These are phyloP conservation scores for Petromus typicus DNA, from an alignment of 2,113 vertebrate species.

Conservation along the genomic window DNA sequence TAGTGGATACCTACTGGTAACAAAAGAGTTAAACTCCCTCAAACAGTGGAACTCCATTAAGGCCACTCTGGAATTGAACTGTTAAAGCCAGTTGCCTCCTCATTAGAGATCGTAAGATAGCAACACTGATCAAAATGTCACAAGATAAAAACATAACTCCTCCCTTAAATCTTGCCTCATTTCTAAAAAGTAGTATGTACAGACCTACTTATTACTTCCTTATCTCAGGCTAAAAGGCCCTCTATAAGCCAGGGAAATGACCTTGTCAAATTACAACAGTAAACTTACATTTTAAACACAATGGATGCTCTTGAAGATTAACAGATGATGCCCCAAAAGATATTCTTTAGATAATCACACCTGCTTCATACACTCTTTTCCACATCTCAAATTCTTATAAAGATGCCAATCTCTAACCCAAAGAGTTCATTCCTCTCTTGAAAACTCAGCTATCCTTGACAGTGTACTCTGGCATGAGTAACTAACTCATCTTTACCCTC, in stretches of 20 bases:
- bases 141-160: neutral
- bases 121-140: neutral
- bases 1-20: neutral
- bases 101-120: neutral
- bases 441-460: neutral
- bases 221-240: neutral
- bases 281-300: neutral
- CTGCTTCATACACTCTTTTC: neutral
- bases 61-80: neutral
- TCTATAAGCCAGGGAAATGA: neutral
- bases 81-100: neutral
- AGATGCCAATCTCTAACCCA: neutral
- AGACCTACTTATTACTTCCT: neutral
- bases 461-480: neutral
- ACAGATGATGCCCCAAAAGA: neutral
- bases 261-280: neutral
- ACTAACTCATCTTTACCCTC: neutral
- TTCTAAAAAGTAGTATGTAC: neutral
- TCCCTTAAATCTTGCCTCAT: neutral
- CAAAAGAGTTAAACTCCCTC: neutral
- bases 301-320: neutral
- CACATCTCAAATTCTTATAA: neutral
- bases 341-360: neutral
- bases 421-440: neutral
- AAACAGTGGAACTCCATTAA: neutral